These are phyloP conservation scores for Eutrigla gurnardus DNA, from an alignment of 2,797 vertebrate genomes.

Conservation along the genomic window DNA sequence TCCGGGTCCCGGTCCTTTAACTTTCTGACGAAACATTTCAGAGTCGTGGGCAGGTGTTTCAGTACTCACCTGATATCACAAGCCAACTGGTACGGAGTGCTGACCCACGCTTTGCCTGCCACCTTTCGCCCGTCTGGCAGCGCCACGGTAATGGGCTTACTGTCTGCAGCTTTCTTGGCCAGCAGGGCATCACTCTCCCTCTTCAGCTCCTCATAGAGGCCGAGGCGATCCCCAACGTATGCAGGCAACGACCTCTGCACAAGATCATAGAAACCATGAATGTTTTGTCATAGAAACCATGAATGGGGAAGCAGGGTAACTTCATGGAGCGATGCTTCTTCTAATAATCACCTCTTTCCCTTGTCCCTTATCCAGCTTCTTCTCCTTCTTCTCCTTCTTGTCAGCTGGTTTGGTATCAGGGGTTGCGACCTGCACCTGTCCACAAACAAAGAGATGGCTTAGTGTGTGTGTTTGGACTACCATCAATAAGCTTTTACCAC, in stretches of 20 bases:
- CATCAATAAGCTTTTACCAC: not conserved
- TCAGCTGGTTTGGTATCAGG: conserved; percentile 60
- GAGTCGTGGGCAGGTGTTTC: not conserved
- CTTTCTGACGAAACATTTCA: not conserved
- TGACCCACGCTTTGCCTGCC: conserved; percentile 88
- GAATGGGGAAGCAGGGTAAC: no score
- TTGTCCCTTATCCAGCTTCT: conserved; percentile 71
- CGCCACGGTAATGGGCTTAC: conserved; percentile 82
- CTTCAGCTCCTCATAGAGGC: conserved; percentile 89
- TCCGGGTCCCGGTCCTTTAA: no score
- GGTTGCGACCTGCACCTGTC: conserved; percentile 53
- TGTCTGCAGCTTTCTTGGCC: conserved; percentile 75
- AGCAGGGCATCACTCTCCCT: conserved; percentile 86
- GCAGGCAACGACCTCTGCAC: conserved; percentile 73
- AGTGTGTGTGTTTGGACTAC: not conserved
- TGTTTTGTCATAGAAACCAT: not conserved
- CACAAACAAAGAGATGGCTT: conserved; percentile 8
- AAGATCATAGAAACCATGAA: not conserved
- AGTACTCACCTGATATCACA: conserved; percentile 87
- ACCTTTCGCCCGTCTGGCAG: conserved; percentile 83
- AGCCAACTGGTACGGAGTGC: conserved; percentile 90
- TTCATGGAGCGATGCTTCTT: not conserved
- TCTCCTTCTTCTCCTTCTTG: conserved; percentile 71
- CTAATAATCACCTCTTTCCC: conserved; percentile 72
- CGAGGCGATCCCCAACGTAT: conserved; percentile 87